phyloP scores from a whole-genome alignment of 2,113 vertebrate genomes.

The Alouatta palliata region DNA sequence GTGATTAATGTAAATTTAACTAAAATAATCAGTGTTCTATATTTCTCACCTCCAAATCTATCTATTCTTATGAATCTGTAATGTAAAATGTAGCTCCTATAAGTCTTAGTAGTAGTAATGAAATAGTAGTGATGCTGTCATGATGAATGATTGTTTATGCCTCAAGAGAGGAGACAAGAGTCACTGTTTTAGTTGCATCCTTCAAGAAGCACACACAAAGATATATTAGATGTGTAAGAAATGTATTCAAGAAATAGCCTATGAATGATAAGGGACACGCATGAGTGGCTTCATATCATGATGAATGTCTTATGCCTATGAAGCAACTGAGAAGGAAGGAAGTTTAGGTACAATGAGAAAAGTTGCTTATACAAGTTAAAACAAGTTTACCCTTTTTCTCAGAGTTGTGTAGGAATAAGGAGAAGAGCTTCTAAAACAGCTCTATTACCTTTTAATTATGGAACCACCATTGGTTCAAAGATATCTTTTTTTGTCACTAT shows the following conservation, averaged over 20 bases:
- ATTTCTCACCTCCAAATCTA: not conserved
- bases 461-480: rapidly evolving
- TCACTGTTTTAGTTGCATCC: not conserved
- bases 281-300: not conserved
- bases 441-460: not conserved
- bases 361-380: not conserved
- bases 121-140: not conserved
- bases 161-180: not conserved
- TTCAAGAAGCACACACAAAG: not conserved
- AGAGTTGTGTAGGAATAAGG: not conserved
- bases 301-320: not conserved
- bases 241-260: not conserved
- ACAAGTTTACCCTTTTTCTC: not conserved
- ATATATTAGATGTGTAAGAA: rapidly evolving
- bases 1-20: not conserved
- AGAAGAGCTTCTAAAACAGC: not conserved
- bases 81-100: not conserved
- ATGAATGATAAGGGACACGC: not conserved
- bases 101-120: not conserved
- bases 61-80: not conserved
- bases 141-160: not conserved
- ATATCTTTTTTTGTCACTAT: not conserved
- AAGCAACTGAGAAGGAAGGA: not conserved
- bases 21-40: not conserved
- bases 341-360: not conserved